Evolutionary conservation across 2,888 invertebrate genomes (phyloP).

Genomic region (Lissonota sp.): DNA sequence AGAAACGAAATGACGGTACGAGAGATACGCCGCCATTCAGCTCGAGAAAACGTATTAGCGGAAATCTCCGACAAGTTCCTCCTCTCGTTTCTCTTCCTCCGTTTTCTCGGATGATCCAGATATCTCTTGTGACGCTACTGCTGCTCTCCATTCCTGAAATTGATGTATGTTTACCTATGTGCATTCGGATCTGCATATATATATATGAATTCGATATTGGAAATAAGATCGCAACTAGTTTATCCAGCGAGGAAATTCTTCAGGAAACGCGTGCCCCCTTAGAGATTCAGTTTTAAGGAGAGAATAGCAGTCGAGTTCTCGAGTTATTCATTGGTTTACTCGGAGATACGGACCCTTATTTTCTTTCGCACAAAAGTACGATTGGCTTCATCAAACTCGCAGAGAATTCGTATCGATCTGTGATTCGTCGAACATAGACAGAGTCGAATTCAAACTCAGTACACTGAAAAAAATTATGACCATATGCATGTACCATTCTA

Average conservation of each 20-base stretch:
- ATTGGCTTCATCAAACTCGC: too few species aligned
- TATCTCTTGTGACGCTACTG: constrained; percentile 42
- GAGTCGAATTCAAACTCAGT: too few species aligned
- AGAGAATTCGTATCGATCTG: too few species aligned
- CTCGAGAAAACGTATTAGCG: constrained; percentile 63
- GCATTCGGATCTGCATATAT: not conserved
- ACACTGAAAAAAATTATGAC: too few species aligned
- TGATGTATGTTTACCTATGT: constrained; percentile 3
- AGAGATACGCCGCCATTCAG: constrained; percentile 59
- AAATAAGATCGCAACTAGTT: constrained; percentile 46
- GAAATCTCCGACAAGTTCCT: constrained; percentile 62
- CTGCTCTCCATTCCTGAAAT: constrained; percentile 28
- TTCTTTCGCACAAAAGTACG: too few species aligned
- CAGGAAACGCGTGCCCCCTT: constrained; percentile 20
- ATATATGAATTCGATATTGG: constrained; percentile 32
- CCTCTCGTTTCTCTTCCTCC: constrained; percentile 23
- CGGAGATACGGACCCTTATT: too few species aligned
- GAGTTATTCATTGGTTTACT: constrained; percentile 12
- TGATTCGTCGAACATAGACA: too few species aligned
- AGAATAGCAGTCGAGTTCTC: constrained; percentile 31
- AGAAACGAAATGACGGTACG: constrained; percentile 52
- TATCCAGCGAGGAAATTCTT: constrained; percentile 28
- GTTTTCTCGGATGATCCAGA: constrained; percentile 52
- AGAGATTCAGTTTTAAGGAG: constrained; percentile 38
- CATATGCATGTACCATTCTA: too few species aligned